Conservation (phyloP, 2,797 vertebrate species). For the Triplophysa bombifrons region DNA sequence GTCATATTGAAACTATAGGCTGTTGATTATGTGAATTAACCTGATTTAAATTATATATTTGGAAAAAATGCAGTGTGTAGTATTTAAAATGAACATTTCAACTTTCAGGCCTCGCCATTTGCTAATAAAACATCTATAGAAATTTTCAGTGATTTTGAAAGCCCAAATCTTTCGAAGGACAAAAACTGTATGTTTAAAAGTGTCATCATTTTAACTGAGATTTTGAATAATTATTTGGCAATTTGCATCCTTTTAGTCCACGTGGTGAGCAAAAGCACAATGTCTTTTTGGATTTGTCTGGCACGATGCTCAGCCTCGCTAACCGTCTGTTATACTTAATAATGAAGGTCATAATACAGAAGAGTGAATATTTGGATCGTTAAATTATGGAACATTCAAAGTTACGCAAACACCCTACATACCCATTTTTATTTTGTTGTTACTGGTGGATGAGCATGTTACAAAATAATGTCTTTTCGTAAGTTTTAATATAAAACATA, state of each 20-base stretch:
- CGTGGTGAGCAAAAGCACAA: conserved; percentile 26
- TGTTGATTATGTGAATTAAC: neutral
- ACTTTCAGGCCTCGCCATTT: neutral
- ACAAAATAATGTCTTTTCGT: neutral
- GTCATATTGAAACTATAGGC: neutral
- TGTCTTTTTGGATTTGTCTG: conserved; percentile 50
- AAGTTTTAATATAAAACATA: no score
- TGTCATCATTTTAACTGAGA: neutral
- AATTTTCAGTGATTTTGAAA: neutral
- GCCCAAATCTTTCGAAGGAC: neutral
- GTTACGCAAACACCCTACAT: neutral
- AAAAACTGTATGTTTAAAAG: neutral
- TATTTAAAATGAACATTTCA: neutral
- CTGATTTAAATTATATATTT: neutral
- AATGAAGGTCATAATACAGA: conserved; percentile 40
- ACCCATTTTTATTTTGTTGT: neutral
- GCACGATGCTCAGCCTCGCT: conserved; percentile 47
- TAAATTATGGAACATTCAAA: conserved; percentile 7
- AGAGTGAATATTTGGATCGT: conserved; percentile 26
- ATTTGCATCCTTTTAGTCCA: conserved; percentile 20
- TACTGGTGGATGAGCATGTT: neutral
- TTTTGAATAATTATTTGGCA: conserved; percentile 16
- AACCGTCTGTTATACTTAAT: conserved; percentile 55
- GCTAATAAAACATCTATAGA: neutral
- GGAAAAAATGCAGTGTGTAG: neutral